Conservation (phyloP, 2,797 vertebrate genomes). For the Pristis pectinata region DNA sequence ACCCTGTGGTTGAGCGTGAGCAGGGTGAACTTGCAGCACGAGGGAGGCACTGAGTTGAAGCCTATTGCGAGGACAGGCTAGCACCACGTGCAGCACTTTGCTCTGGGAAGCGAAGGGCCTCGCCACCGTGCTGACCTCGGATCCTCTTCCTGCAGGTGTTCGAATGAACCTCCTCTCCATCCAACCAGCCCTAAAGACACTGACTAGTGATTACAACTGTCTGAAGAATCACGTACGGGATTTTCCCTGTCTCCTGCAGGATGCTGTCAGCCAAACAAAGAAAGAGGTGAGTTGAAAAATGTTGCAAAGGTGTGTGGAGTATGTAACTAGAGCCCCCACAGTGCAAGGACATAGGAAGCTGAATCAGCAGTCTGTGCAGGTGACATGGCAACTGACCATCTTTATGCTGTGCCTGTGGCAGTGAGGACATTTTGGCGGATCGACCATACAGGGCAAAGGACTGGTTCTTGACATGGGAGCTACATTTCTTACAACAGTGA, state of each 20-base stretch:
- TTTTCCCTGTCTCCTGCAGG: constrained; percentile 83
- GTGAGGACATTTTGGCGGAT: background rate
- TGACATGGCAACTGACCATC: too few species aligned
- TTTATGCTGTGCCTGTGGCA: background rate
- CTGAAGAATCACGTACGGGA: constrained; percentile 87
- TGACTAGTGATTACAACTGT: constrained; percentile 85
- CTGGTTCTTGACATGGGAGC: background rate
- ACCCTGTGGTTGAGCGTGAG: background rate
- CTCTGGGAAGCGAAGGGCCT: background rate
- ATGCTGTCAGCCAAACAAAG: constrained; percentile 72
- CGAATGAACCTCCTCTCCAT: constrained; percentile 81
- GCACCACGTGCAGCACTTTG: background rate
- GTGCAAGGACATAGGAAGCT: too few species aligned
- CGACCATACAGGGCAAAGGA: background rate
- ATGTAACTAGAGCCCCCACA: background rate
- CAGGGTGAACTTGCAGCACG: background rate
- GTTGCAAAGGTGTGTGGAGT: background rate
- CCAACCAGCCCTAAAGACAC: constrained; percentile 83
- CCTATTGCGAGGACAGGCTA: too few species aligned
- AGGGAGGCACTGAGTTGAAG: background rate
- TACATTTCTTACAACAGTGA: background rate
- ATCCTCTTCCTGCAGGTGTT: constrained; percentile 62
- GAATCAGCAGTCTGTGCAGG: background rate
- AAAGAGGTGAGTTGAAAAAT: constrained; percentile 64
- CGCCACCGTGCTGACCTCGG: background rate